Evolutionary conservation across 1,140 invertebrate species (phyloP).

Genomic region (Ganaspis sp.): DNA sequence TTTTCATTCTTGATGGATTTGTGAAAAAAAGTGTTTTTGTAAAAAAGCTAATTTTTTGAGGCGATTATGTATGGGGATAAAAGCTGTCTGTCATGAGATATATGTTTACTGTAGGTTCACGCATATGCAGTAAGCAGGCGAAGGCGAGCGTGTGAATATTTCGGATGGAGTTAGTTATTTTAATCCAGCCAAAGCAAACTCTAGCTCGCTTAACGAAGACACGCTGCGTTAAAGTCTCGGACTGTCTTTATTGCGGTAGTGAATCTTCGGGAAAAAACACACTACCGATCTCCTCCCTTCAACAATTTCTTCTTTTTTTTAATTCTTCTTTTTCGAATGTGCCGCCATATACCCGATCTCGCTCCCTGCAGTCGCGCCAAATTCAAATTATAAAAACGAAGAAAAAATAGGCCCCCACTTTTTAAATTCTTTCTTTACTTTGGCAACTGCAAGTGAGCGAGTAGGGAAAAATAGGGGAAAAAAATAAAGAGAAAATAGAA

Average conservation of each 20-base stretch:
- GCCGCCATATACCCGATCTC: neutral
- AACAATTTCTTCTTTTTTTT: neutral
- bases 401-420: neutral
- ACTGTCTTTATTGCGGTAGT: slow-evolving; percentile 64
- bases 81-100: slow-evolving; percentile 12
- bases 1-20: too few species aligned
- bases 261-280: slow-evolving; percentile 65
- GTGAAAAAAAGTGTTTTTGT: too few species aligned
- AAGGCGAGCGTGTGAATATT: slow-evolving; percentile 70
- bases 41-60: neutral
- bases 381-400: neutral
- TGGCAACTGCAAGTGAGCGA: neutral
- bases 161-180: slow-evolving; percentile 69
- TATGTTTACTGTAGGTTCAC: slow-evolving; percentile 55
- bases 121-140: slow-evolving; percentile 56
- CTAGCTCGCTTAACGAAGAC: slow-evolving; percentile 66
- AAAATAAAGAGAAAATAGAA: neutral
- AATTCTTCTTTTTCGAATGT: neutral
- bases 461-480: too few species aligned
- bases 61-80: slow-evolving; percentile 11
- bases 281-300: neutral
- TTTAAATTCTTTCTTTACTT: slow-evolving; percentile 6
- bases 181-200: slow-evolving; percentile 73
- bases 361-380: neutral
- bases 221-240: slow-evolving; percentile 65